Percentiles rank a stretch among this genome's conserved stretches.
Conservation (phyloP, 2,797 vertebrate genomes). For the Podarcis lilfordi region DNA sequence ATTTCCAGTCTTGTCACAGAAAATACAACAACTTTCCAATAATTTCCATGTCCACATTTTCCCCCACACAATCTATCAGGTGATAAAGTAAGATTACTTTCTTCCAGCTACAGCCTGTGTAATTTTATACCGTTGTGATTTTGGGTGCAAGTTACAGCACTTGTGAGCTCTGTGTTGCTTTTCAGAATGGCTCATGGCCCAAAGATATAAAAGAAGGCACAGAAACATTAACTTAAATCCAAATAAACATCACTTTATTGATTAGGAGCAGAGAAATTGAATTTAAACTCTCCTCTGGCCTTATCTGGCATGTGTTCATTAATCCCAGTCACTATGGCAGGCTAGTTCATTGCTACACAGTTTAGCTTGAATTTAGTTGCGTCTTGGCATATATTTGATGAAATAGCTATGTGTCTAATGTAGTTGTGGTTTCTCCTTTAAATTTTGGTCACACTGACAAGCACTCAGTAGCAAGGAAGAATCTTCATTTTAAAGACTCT, state of each 20-base stretch:
- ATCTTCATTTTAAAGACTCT: neutral
- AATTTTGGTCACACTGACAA: neutral
- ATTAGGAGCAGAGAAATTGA: neutral
- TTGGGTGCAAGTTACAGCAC: neutral
- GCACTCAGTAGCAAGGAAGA: neutral
- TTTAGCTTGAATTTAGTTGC: neutral
- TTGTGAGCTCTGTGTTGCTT: neutral
- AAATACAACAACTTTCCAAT: neutral
- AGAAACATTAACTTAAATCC: neutral
- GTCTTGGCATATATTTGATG: neutral
- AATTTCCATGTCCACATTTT: neutral
- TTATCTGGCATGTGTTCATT: neutral
- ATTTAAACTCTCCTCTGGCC: neutral
- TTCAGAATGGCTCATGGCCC: neutral
- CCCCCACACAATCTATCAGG: neutral
- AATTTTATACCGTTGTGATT: neutral
- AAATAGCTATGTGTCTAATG: neutral
- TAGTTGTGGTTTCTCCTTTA: neutral
- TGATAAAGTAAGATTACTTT: neutral
- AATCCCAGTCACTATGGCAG: neutral
- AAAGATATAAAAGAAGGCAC: neutral
- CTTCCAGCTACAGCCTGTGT: neutral
- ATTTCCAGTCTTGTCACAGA: conserved; percentile 4
- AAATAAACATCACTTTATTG: neutral
- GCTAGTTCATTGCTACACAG: neutral